A percentile compares a stretch with the other conserved stretches of the same genome.
phyloP scores from a whole-genome alignment of 2,888 invertebrate genomes.

The Conus canariensis region DNA sequence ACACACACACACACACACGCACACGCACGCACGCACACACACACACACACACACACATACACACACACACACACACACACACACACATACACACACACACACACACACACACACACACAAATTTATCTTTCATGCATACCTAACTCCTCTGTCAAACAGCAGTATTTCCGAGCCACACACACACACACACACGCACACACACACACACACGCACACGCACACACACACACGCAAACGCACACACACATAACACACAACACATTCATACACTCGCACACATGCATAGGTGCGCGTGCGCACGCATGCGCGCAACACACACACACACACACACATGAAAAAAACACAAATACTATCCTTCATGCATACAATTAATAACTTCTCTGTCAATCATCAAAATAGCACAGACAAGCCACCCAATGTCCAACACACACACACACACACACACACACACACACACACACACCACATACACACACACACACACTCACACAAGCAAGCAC shows the following conservation, averaged over 20 bases:
- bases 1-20: neutral
- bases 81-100: neutral
- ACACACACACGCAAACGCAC: neutral
- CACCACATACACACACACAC: neutral
- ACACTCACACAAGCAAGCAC: constrained; percentile 3
- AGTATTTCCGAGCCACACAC: neutral
- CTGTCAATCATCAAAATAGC: neutral
- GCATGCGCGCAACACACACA: neutral
- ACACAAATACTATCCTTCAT: neutral
- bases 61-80: neutral
- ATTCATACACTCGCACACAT: neutral
- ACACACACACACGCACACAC: constrained; percentile 29
- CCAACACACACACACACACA: neutral
- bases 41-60: neutral
- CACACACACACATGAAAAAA: constrained; percentile 15
- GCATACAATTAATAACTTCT: neutral
- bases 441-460: constrained; percentile 14
- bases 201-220: neutral
- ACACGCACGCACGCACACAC: neutral
- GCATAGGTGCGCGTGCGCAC: neutral
- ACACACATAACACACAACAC: neutral
- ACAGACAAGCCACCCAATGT: neutral
- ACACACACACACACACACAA: neutral
- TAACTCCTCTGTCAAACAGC: neutral
- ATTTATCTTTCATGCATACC: neutral